A percentile compares a stretch with the other conserved stretches of the same genome.
These are phyloP conservation scores for Polydrusus pterygomalis DNA, from an alignment of 2,888 invertebrate genomes.

Conservation along the genomic window DNA sequence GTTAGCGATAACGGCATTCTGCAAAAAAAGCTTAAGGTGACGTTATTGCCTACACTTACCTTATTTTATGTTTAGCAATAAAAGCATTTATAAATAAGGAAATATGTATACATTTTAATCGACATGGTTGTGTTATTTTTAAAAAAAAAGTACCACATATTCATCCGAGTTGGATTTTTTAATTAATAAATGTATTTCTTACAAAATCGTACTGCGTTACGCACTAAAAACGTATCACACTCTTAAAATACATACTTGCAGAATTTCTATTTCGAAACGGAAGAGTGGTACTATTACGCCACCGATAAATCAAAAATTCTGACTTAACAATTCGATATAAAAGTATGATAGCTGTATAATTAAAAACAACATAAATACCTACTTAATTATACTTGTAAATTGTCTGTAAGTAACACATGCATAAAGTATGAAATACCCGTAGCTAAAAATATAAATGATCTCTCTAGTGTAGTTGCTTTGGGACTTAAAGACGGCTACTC, in stretches of 20 bases:
- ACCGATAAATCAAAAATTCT: conserved; percentile 3
- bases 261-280: conserved; percentile 13
- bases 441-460: background rate
- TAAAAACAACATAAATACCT: background rate
- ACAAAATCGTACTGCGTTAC: background rate
- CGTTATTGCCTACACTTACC: no score
- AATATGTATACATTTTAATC: background rate
- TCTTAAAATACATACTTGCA: background rate
- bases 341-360: background rate
- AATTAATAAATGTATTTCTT: conserved; percentile 2
- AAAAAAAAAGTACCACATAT: background rate
- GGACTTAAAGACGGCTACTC: no score
- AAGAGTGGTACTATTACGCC: background rate
- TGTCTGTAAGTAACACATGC: background rate
- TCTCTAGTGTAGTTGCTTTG: background rate
- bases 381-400: conserved; percentile 2
- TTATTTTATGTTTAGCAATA: no score
- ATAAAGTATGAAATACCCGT: background rate
- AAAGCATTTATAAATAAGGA: no score
- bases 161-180: background rate
- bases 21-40: no score
- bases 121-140: background rate
- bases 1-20: no score
- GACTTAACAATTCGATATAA: background rate
- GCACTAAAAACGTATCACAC: background rate